Conservation (phyloP, 2,797 vertebrate species). For the Clarias pachynema region DNA sequence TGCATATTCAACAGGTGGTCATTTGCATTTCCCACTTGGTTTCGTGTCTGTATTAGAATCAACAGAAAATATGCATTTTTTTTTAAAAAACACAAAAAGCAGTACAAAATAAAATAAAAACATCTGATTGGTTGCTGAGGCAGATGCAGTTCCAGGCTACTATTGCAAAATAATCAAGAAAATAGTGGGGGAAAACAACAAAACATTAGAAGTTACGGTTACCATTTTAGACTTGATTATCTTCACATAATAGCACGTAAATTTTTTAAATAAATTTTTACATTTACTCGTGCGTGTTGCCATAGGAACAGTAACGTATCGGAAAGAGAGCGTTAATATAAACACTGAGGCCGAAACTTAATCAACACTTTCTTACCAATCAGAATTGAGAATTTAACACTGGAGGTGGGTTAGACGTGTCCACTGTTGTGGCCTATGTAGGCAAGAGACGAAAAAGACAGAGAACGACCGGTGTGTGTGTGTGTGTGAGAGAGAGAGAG, state of each 20-base stretch:
- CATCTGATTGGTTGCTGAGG: background rate
- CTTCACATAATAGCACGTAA: background rate
- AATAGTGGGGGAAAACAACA: background rate
- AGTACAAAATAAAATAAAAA: background rate
- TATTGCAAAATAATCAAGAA: constrained; percentile 2
- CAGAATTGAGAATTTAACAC: background rate
- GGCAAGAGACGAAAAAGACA: background rate
- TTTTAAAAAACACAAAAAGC: background rate
- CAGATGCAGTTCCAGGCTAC: background rate
- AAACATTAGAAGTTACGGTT: background rate
- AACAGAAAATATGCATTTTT: background rate
- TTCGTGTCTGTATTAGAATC: background rate
- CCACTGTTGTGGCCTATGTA: background rate
- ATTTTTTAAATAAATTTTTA: no score
- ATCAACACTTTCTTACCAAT: background rate
- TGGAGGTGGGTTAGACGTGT: background rate
- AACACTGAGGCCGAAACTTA: background rate
- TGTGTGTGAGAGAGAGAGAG: background rate
- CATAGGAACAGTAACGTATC: background rate
- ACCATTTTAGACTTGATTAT: background rate
- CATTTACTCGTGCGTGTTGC: background rate
- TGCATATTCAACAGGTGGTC: background rate
- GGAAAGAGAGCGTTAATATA: background rate
- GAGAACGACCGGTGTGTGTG: no score
- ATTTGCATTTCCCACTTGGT: background rate